phyloP scores from a whole-genome alignment of 2,113 vertebrate genomes.

The Phaetusa simplex region DNA sequence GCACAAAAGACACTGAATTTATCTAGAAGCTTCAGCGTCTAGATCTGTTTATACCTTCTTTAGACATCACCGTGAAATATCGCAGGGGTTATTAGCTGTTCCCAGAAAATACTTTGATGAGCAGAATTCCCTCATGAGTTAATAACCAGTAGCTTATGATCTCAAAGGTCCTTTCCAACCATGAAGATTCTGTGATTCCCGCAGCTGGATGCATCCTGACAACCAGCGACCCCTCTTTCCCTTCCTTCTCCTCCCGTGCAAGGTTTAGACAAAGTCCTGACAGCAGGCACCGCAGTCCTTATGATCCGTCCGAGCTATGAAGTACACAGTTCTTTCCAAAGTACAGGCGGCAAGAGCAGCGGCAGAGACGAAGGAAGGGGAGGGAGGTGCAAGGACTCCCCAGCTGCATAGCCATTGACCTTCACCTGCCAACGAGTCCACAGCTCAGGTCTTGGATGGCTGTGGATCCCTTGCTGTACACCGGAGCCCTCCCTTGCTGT shows the following conservation, averaged over 20 bases:
- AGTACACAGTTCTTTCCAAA: background rate
- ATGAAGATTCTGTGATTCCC: background rate
- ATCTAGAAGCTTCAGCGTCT: background rate
- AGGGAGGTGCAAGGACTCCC: background rate
- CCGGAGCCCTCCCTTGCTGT: background rate
- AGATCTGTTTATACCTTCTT: background rate
- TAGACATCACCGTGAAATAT: background rate
- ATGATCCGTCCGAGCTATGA: background rate
- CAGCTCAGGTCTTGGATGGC: background rate
- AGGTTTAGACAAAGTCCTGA: background rate
- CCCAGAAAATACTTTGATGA: background rate
- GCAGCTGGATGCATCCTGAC: background rate
- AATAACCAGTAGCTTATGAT: background rate
- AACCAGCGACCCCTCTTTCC: rapidly evolving
- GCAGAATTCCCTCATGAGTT: background rate
- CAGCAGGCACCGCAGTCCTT: background rate
- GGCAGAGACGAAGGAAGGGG: background rate
- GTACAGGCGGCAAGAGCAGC: background rate
- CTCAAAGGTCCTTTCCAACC: too few relatives aligned
- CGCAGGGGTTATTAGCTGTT: background rate
- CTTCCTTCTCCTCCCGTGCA: background rate
- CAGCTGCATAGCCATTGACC: background rate
- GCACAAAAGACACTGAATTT: background rate
- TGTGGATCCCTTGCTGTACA: background rate
- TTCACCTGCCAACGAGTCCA: background rate